These are phyloP conservation scores for Cisticola juncidis DNA, from an alignment of 2,113 vertebrate genomes.

Conservation along the genomic window DNA sequence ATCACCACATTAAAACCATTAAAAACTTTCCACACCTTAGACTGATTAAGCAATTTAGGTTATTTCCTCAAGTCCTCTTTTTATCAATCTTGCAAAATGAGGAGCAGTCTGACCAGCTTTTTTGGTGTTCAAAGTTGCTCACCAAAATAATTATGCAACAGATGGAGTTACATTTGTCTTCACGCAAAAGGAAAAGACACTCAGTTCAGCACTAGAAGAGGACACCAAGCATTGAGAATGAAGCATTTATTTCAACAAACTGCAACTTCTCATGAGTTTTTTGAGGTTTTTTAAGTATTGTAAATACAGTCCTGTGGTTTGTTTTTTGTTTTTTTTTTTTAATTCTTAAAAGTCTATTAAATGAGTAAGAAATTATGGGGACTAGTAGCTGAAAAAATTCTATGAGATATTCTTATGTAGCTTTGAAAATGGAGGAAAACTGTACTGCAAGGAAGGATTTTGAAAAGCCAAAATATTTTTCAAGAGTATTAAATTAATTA, in stretches of 20 bases:
- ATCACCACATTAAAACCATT: background rate
- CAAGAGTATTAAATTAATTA: background rate
- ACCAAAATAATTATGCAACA: background rate
- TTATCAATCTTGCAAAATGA: background rate
- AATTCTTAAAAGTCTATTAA: background rate
- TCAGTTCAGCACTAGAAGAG: background rate
- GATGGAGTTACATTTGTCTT: background rate
- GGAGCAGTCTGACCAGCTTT: background rate
- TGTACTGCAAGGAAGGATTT: background rate
- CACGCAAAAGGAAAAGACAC: background rate
- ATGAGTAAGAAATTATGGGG: background rate
- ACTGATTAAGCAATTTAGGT: background rate
- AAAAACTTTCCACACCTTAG: background rate
- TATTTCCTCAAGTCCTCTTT: background rate
- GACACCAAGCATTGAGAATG: background rate
- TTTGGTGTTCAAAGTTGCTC: background rate
- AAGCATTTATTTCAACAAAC: background rate
- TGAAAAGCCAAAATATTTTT: background rate
- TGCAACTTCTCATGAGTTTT: background rate
- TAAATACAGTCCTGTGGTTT: too few relatives aligned
- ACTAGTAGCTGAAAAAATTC: background rate
- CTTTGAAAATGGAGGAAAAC: background rate
- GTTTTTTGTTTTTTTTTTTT: too few relatives aligned
- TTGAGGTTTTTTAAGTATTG: background rate
- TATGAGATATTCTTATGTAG: background rate